Conservation (phyloP, 2,888 invertebrate genomes). For the Chromoteleia sp. region DNA sequence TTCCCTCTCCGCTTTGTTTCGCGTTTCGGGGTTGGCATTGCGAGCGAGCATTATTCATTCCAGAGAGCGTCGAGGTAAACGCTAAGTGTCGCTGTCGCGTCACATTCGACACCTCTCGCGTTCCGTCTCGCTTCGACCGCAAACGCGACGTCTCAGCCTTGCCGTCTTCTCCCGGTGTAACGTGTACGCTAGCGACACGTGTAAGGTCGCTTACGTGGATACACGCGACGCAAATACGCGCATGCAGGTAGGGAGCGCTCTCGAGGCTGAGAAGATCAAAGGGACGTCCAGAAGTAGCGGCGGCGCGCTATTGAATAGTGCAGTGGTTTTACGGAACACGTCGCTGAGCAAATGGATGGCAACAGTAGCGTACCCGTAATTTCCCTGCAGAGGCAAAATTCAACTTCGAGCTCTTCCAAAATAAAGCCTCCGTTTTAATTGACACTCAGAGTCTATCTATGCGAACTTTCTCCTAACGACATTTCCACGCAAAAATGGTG, state of each 20-base stretch:
- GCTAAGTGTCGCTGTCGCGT: slow-evolving; percentile 77
- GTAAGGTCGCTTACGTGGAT: slow-evolving; percentile 68
- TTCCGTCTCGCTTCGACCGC: slow-evolving; percentile 48
- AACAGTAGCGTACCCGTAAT: slow-evolving; percentile 69
- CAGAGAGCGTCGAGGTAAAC: slow-evolving; percentile 62
- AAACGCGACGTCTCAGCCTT: slow-evolving; percentile 36
- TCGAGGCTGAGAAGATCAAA: slow-evolving; percentile 78
- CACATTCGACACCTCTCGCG: slow-evolving; percentile 76
- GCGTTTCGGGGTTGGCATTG: slow-evolving; percentile 34
- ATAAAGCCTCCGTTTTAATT: slow-evolving; percentile 30
- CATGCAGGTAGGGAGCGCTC: slow-evolving; percentile 68
- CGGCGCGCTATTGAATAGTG: slow-evolving; percentile 74
- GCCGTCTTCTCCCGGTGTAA: slow-evolving; percentile 49
- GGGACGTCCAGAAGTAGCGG: slow-evolving; percentile 74
- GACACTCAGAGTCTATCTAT: no score
- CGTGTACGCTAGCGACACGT: slow-evolving; percentile 60
- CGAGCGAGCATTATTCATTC: slow-evolving; percentile 70
- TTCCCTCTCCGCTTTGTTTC: slow-evolving; percentile 37
- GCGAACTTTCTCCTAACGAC: no score
- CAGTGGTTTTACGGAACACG: slow-evolving; percentile 77
- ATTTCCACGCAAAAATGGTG: no score
- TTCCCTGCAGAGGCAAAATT: slow-evolving; percentile 34
- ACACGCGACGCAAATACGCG: slow-evolving; percentile 70
- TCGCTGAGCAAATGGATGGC: slow-evolving; percentile 73
- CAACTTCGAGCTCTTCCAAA: slow-evolving; percentile 11